Percentiles rank a stretch among this genome's conserved stretches.
Evolutionary conservation across 1,140 invertebrate genomes (phyloP).

Genomic region (Marisa cornuarietis): DNA sequence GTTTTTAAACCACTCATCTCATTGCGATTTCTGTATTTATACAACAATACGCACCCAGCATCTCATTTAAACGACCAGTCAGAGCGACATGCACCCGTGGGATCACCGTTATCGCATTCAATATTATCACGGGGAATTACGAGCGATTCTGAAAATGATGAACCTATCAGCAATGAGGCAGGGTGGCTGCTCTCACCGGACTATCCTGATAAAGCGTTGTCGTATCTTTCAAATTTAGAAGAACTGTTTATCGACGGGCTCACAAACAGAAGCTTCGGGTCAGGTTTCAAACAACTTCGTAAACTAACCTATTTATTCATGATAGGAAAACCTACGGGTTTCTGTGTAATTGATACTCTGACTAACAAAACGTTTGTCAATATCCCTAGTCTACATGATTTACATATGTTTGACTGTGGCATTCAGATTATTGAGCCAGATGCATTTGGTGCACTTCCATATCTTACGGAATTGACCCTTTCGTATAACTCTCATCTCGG

Average conservation of each 20-base stretch:
- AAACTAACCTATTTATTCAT: neutral
- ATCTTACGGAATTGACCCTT: slow-evolving; percentile 25
- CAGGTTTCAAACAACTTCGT: neutral
- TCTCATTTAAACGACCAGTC: too few species aligned
- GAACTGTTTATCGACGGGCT: slow-evolving; percentile 6
- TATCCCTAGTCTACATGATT: slow-evolving; percentile 8
- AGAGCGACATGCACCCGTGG: too few species aligned
- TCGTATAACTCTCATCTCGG: slow-evolving; percentile 23
- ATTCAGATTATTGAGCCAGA: slow-evolving; percentile 16
- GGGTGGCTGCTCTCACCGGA: neutral
- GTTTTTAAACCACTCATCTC: too few species aligned
- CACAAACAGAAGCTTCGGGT: slow-evolving; percentile 3
- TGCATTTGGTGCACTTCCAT: slow-evolving; percentile 5
- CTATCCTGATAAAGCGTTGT: slow-evolving; percentile 12
- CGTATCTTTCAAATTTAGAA: neutral
- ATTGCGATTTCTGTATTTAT: too few species aligned
- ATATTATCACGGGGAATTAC: too few species aligned
- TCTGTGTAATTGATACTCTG: neutral
- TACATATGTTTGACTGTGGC: slow-evolving; percentile 28
- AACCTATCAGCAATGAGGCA: too few species aligned
- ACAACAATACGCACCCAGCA: too few species aligned
- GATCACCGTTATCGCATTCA: too few species aligned
- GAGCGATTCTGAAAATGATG: too few species aligned
- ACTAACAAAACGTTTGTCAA: neutral
- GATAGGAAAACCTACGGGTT: slow-evolving; percentile 9